Conservation (phyloP, 2,888 invertebrate species). For the Troides helena region DNA sequence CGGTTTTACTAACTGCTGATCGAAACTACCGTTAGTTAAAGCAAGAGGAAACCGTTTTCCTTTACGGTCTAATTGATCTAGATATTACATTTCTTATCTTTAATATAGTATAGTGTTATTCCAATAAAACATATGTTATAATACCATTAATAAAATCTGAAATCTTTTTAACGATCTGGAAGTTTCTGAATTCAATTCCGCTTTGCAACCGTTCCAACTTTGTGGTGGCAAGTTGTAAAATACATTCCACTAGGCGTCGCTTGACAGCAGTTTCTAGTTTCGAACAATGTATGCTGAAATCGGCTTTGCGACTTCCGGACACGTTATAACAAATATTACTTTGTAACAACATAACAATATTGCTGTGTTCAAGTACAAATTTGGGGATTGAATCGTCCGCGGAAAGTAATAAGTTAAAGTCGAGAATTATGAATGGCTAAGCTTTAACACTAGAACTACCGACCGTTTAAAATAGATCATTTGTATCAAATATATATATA, state of each 20-base stretch:
- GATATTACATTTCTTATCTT: neutral
- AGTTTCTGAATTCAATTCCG: constrained; percentile 11
- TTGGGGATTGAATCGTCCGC: neutral
- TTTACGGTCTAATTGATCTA: neutral
- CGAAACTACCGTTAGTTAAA: too few species aligned
- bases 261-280: constrained; percentile 12
- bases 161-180: neutral
- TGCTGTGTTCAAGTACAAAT: neutral
- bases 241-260: constrained; percentile 15
- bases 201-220: constrained; percentile 17
- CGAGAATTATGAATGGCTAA: neutral
- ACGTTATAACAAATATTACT: constrained; percentile 9
- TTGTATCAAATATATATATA: too few species aligned
- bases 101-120: neutral
- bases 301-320: constrained; percentile 13
- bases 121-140: neutral
- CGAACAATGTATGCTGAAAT: constrained; percentile 22
- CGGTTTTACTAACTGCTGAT: too few species aligned
- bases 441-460: neutral
- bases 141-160: neutral
- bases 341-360: neutral
- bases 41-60: too few species aligned
- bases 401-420: neutral
- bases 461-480: neutral
- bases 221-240: constrained; percentile 15